phyloP scores from a whole-genome alignment of 2,888 invertebrate species.

The Alsophila aescularia region DNA sequence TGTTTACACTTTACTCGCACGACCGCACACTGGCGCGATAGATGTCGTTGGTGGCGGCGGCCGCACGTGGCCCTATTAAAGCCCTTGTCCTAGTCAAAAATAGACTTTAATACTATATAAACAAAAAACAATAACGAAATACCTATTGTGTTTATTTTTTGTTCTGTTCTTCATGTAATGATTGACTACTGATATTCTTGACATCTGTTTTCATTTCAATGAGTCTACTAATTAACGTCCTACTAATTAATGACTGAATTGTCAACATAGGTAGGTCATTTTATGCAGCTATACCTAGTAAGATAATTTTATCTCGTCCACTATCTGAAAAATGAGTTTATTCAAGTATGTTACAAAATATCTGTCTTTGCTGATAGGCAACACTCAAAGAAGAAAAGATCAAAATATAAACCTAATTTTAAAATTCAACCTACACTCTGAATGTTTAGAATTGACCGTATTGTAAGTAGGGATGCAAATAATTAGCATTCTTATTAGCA shows the following conservation, averaged over 20 bases:
- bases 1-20: constrained; percentile 79
- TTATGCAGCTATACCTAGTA: no score
- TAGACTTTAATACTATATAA: background rate
- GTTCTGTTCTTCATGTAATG: background rate
- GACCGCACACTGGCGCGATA: constrained; percentile 59
- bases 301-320: constrained; percentile 14
- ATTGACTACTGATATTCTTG: no score
- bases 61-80: constrained; percentile 43
- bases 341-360: constrained; percentile 18
- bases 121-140: no score
- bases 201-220: no score
- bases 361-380: background rate
- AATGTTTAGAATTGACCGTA: constrained; percentile 4
- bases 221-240: no score
- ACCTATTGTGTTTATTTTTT: no score
- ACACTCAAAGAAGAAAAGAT: background rate
- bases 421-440: constrained; percentile 5
- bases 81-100: constrained; percentile 41
- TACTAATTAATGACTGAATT: no score
- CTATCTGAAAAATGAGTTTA: constrained; percentile 21
- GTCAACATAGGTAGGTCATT: no score
- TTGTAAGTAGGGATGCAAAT: constrained; percentile 2
- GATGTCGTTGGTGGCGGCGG: constrained; percentile 65
- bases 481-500: constrained; percentile 23
- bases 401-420: background rate